These are phyloP conservation scores for Anorthoa munda DNA, from an alignment of 2,888 invertebrate genomes.

Conservation along the genomic window DNA sequence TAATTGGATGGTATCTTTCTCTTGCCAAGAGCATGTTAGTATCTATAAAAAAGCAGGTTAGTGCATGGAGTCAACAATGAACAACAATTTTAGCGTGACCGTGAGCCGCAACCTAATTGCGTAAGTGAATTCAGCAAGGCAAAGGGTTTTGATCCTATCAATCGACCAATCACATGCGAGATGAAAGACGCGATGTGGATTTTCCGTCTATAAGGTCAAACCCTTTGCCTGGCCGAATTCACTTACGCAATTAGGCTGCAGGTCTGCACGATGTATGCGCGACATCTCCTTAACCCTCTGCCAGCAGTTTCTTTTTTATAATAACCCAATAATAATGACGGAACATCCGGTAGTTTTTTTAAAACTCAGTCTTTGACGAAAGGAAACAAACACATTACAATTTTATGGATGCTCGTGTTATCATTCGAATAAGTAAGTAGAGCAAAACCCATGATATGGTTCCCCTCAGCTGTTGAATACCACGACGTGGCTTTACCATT, in stretches of 20 bases:
- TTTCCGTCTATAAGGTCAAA: no score
- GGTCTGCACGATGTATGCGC: background rate
- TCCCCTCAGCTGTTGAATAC: no score
- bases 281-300: background rate
- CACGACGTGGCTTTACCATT: no score
- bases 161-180: no score
- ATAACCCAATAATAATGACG: background rate
- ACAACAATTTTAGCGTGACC: background rate
- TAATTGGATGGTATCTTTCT: conserved; percentile 91
- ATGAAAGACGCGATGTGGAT: no score
- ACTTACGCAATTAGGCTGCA: no score
- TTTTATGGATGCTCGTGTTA: background rate
- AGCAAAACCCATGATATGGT: background rate
- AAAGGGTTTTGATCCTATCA: no score
- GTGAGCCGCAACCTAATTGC: no score
- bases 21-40: conserved; percentile 92
- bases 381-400: background rate
- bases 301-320: background rate
- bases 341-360: background rate
- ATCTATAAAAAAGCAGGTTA: conserved; percentile 83
- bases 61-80: background rate
- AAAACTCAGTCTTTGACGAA: background rate
- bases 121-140: no score
- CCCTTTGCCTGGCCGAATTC: no score
- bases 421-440: background rate